Percentiles rank a stretch among this genome's conserved stretches.
These are phyloP conservation scores for Phalera bucephala DNA, from an alignment of 2,888 invertebrate genomes.

Conservation along the genomic window DNA sequence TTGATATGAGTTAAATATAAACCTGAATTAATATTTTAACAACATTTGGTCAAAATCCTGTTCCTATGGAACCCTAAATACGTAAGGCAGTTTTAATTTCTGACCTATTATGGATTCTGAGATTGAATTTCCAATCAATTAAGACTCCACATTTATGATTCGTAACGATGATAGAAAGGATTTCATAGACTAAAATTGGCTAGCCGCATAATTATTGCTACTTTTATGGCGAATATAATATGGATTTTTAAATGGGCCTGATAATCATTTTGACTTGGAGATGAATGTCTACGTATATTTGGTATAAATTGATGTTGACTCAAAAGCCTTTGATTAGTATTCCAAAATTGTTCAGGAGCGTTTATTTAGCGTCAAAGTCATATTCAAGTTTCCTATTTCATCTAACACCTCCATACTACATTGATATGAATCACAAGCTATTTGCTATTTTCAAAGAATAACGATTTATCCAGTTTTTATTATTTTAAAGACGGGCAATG, in stretches of 20 bases:
- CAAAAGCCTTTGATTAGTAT: constrained; percentile 29
- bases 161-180: constrained; percentile 6
- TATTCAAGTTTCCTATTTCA: constrained; percentile 71
- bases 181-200: constrained; percentile 14
- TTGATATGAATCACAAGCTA: constrained; percentile 57
- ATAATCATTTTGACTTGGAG: constrained; percentile 19
- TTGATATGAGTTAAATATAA: no score
- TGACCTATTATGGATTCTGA: neutral
- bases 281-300: constrained; percentile 10
- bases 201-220: constrained; percentile 15
- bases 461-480: constrained; percentile 43
- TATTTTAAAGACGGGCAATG: constrained; percentile 40
- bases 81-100: no score
- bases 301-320: constrained; percentile 32
- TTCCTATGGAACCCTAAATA: no score
- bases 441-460: constrained; percentile 49
- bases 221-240: constrained; percentile 22
- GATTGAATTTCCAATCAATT: neutral
- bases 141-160: constrained; percentile 3
- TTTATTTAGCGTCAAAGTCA: constrained; percentile 35
- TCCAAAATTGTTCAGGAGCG: constrained; percentile 20
- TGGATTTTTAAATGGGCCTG: constrained; percentile 12
- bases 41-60: no score
- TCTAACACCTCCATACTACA: constrained; percentile 52
- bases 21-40: no score